These are phyloP conservation scores for Platyura marginata DNA, from an alignment of 1,140 invertebrate genomes.

Conservation along the genomic window DNA sequence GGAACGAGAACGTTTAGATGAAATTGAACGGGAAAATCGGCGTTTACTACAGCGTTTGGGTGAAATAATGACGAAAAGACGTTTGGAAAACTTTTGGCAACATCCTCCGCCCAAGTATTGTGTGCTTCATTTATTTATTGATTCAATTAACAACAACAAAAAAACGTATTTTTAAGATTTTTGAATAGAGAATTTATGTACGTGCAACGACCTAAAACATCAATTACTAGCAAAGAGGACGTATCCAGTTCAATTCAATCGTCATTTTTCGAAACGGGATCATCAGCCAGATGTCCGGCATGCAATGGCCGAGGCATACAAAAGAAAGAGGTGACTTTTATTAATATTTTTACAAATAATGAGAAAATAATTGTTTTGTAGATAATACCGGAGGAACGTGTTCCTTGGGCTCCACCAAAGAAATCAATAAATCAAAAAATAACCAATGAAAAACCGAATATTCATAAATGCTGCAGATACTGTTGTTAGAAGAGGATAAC, in stretches of 20 bases:
- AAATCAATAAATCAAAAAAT: constrained; percentile 4
- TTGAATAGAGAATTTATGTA: background rate
- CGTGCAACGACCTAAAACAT: background rate
- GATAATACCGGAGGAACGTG: constrained; percentile 14
- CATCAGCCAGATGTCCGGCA: background rate
- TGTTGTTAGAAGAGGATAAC: no score
- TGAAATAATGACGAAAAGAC: constrained; percentile 29
- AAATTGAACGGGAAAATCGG: constrained; percentile 34
- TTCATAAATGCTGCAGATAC: constrained; percentile 2
- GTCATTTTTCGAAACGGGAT: no score
- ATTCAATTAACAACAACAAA: no score
- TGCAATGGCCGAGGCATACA: background rate
- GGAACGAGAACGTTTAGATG: constrained; percentile 30
- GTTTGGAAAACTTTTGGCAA: constrained; percentile 34
- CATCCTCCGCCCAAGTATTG: constrained; percentile 32
- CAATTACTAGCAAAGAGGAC: background rate
- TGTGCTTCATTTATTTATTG: no score
- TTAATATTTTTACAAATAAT: no score
- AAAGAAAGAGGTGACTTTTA: background rate
- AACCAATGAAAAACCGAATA: background rate
- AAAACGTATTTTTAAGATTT: no score
- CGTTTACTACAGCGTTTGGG: constrained; percentile 31
- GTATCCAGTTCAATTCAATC: background rate
- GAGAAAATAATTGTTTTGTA: no score
- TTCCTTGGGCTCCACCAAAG: constrained; percentile 18